Evolutionary conservation across 1,140 invertebrate genomes (phyloP), one percentile per base, ranked within the genome.

Genomic region (Gonatopus flavifemur): DNA sequence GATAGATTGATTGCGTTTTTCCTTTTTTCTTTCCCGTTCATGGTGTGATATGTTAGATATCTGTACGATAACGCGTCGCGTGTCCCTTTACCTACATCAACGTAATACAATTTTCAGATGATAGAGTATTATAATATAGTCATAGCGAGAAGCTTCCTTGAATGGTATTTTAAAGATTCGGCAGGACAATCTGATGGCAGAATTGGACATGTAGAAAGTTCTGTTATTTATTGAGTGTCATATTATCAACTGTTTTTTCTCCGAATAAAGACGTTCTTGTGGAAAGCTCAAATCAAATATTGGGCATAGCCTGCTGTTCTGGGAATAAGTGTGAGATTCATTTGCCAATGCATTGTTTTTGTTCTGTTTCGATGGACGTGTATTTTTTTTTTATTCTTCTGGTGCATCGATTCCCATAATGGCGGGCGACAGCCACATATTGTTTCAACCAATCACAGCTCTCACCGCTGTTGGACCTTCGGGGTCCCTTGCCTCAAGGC

Each of bases 391-490:
- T 30, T 36, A 0, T 12, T 16, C 22, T 10, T 3, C 31, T 22
- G n/a, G 36, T 48, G 31, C 12, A 46, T 53, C 38, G 38, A 37
- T 48, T 73, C 63, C 65, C 57, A 58, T 45, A 66, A 76, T 65
- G 64, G 63, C 61, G 59, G 62, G 62, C 63, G 61, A 72, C 52
- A 59, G 72, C 66, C 69, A 74, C 67, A 72, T 76, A 77, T 77
- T 78, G 76, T 78, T 78, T 77, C 73, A 77, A 77, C 75, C 76
- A 78, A 78, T 78, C 76, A 78, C 76, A 78, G 76, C 74, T 76
- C 62, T 71, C 57, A 77, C 57, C 69, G 76, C 76, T 77, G 76
- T 78, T 78, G 76, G 76, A 78, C 76, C 76, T 69, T 43, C 61
- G 57, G 53, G 74, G 76, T 78, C 69, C 76, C 76, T 78, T 78